Base-by-base conservation (phyloP, 2,113 vertebrate genomes). In the Nanorana parkeri region DNA sequence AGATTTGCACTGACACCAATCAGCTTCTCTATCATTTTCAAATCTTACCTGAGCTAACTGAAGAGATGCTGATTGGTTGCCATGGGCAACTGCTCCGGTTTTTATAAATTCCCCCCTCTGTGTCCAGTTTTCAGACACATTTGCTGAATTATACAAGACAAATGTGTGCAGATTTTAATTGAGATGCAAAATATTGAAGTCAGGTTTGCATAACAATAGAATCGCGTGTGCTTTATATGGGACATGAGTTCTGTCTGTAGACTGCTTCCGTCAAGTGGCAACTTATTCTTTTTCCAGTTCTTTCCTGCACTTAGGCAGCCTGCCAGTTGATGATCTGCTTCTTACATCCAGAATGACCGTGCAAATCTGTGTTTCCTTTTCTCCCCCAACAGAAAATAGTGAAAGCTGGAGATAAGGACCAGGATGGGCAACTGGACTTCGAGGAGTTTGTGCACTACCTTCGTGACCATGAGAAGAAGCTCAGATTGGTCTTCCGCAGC, bases 371-470 rank as follows among this genome's bases (percentile, higher is more conserved):
- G 15, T 19, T 3, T 26, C 10, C 26, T 29, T 26, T 19, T 58
- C 10, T 58, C 32, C 17, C 28, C 24, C 32, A 85, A 54, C 89
- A 99, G 97, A 98, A 98, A 97, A 95, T 98, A 26, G 95, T 99
- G 32, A 97, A 98, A 90, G 96, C 95, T 2, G 97, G 96, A 60
- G 97, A 99, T 86, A 98, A 98, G 86, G 97, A 99, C 87, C 88
- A 95, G 52, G 97, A 99, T 36, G 97, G 97, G 60, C 97, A 97
- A 86, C 89, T 99, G 80, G 97, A 99, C 90, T 99, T 99, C 81
- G 95, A 97, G 83, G 97, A 99, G 85, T 97, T 99, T 83, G 97
- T 99, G 68, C 97, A 98, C 87, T 99, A 99, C 85, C 96, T 99
- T 61, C 91, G 96, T 83, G 97, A 97, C 85, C 97, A 99, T 0